Evolutionary conservation across 2,113 vertebrate species (phyloP).

Genomic region (Malurus alboscapulatus): DNA sequence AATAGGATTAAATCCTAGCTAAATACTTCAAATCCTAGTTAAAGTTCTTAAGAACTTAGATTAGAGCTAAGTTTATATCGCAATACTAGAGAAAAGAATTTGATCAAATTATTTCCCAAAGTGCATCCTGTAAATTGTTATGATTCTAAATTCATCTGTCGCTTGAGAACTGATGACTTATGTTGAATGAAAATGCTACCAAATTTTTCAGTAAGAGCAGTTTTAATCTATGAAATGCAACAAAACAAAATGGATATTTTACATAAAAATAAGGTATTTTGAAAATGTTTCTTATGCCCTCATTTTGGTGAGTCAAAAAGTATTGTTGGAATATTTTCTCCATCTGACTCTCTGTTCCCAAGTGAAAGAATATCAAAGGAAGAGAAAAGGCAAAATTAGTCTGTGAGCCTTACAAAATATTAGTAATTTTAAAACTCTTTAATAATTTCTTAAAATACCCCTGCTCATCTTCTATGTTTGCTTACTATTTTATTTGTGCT

Average conservation of each 20-base stretch:
- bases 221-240: background rate
- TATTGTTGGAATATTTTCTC: background rate
- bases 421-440: background rate
- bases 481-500: background rate
- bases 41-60: background rate
- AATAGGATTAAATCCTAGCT: background rate
- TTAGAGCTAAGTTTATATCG: background rate
- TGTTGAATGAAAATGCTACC: background rate
- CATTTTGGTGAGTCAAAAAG: background rate
- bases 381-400: background rate
- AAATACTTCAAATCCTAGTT: background rate
- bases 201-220: background rate
- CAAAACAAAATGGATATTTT: background rate
- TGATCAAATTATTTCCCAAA: background rate
- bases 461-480: background rate
- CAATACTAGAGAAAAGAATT: background rate
- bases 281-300: background rate
- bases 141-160: background rate
- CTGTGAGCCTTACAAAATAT: background rate
- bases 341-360: background rate
- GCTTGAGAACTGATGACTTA: constrained; percentile 2
- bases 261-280: background rate
- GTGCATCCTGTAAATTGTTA: background rate
- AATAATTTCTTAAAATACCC: background rate
- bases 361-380: background rate